These are phyloP conservation scores for Ceyx margarethae DNA, from an alignment of 2,113 vertebrate species.

Conservation along the genomic window DNA sequence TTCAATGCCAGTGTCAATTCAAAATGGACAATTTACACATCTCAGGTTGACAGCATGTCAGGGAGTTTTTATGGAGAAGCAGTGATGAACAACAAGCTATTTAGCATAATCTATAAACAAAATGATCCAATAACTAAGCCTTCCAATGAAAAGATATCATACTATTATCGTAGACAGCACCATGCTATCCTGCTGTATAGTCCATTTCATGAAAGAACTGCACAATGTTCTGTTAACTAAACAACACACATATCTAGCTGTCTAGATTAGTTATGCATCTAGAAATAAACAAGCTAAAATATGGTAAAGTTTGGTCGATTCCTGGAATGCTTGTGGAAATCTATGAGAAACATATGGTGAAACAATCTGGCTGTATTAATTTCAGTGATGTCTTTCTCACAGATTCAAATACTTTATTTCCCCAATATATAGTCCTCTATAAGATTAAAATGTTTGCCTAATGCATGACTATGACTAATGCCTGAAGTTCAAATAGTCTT, in stretches of 20 bases:
- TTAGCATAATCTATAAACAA: not conserved
- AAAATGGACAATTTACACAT: not conserved
- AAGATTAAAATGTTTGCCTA: not conserved
- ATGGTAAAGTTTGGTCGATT: not conserved
- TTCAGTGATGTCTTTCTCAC: not conserved
- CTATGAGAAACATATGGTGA: not conserved
- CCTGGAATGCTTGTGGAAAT: not conserved
- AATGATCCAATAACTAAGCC: not conserved
- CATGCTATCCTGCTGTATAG: not conserved
- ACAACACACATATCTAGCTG: not conserved
- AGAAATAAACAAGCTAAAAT: not conserved
- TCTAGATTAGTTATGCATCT: not conserved
- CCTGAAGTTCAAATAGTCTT: not conserved
- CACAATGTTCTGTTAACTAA: not conserved
- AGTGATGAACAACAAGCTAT: not conserved
- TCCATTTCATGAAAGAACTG: not conserved
- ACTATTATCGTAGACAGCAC: fast-evolving
- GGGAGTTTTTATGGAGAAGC: not conserved
- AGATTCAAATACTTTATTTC: not conserved
- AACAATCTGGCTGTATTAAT: not conserved
- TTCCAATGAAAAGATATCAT: not conserved
- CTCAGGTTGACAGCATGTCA: not conserved
- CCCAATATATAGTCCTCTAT: not conserved
- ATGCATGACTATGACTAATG: not conserved
- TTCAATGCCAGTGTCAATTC: not conserved